A percentile compares a stretch with the other conserved stretches of the same genome.
Evolutionary conservation across 2,888 invertebrate genomes (phyloP).

Genomic region (Lamproptera curius): DNA sequence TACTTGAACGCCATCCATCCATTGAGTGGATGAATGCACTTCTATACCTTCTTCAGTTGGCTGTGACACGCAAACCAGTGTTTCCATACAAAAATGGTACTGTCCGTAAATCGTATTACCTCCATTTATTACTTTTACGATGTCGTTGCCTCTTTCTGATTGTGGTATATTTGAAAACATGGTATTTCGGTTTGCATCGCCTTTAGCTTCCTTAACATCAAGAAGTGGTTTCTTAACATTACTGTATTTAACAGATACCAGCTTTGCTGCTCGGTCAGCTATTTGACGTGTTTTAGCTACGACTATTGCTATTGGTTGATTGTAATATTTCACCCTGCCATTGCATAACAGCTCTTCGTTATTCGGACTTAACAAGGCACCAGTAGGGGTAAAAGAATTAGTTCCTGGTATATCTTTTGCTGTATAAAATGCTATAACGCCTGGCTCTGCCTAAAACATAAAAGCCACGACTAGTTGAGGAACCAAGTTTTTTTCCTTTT

Average conservation of each 20-base stretch:
- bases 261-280: conserved; percentile 75
- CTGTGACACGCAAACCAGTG: conserved; percentile 78
- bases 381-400: conserved; percentile 73
- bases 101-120: conserved; percentile 75
- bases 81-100: conserved; percentile 86
- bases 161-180: conserved; percentile 29
- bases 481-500: too few relatives aligned
- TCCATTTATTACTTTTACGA: conserved; percentile 66
- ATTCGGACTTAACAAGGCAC: conserved; percentile 25
- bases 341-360: conserved; percentile 63
- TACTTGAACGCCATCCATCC: conserved; percentile 75
- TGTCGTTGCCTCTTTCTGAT: conserved; percentile 47
- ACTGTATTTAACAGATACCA: conserved; percentile 74
- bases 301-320: conserved; percentile 59
- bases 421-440: conserved; percentile 79
- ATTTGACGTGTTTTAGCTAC: conserved; percentile 74
- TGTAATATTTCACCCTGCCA: conserved; percentile 40
- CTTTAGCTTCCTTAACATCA: conserved; percentile 39
- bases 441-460: conserved; percentile 72
- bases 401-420: conserved; percentile 82
- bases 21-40: conserved; percentile 79
- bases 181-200: conserved; percentile 32
- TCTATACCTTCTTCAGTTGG: conserved; percentile 84
- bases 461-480: too few relatives aligned
- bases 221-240: conserved; percentile 47